phyloP scores from a whole-genome alignment of 2,888 invertebrate species.

The Chrysodeixis includens region DNA sequence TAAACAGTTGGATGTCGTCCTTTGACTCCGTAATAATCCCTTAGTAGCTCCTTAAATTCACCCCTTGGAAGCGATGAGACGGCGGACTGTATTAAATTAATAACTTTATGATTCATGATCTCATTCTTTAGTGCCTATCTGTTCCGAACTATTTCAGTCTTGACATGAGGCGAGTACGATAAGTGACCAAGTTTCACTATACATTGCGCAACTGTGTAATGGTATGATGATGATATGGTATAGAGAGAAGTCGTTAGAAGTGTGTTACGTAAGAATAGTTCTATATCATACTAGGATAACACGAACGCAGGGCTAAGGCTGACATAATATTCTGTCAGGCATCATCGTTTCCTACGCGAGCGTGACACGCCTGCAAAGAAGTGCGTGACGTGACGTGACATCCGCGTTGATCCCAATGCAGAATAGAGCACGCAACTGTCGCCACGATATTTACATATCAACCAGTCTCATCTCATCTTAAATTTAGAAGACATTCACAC shows the following conservation, averaged over 20 bases:
- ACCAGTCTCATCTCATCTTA: conserved; percentile 59
- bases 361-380: conserved; percentile 31
- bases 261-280: background rate
- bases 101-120: conserved; percentile 16
- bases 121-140: conserved; percentile 8
- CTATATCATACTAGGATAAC: conserved; percentile 12
- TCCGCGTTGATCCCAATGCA: conserved; percentile 14
- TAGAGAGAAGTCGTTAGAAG: background rate
- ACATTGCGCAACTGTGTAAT: background rate
- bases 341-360: conserved; percentile 19
- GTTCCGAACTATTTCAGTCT: background rate
- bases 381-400: conserved; percentile 17
- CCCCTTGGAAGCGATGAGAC: conserved; percentile 15
- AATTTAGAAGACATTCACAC: conserved; percentile 82
- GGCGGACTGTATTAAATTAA: conserved; percentile 8
- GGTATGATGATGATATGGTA: background rate
- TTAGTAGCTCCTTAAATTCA: conserved; percentile 12
- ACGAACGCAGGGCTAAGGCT: conserved; percentile 10
- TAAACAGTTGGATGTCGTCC: background rate
- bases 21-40: background rate
- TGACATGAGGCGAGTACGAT: background rate
- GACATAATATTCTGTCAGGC: conserved; percentile 13
- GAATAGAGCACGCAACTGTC: conserved; percentile 33
- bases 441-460: conserved; percentile 45
- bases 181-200: background rate